Evolutionary conservation across 30 jellyfish, hydroid and myxozoan species (phyloP).

Genomic region (Hydractinia symbiolongicarpus): DNA sequence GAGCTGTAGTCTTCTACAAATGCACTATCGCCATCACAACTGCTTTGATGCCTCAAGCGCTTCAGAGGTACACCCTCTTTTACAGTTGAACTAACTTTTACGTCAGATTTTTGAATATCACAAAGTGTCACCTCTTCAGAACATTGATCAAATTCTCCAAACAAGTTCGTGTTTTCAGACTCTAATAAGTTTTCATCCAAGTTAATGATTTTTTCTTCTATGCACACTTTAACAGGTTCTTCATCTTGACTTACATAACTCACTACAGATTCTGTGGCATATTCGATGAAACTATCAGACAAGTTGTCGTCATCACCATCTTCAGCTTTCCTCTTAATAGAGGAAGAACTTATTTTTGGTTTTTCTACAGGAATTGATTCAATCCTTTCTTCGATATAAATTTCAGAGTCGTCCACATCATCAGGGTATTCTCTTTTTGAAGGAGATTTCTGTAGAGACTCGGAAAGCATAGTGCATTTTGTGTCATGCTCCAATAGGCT

Average conservation of each 20-base stretch:
- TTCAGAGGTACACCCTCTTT: background rate
- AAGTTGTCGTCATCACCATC: background rate
- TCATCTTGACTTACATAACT: background rate
- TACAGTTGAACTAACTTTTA: background rate
- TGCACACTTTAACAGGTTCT: background rate
- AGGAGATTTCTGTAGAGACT: background rate
- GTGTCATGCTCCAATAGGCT: background rate
- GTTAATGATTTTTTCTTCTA: background rate
- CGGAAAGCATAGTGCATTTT: background rate
- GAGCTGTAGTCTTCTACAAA: slow-evolving; percentile 25
- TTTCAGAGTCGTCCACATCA: background rate
- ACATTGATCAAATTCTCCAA: background rate
- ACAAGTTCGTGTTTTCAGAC: background rate
- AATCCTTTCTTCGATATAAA: background rate
- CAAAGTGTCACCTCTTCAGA: background rate
- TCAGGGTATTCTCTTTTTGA: background rate
- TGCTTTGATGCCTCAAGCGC: slow-evolving; percentile 15
- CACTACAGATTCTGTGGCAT: background rate
- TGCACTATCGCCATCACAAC: slow-evolving; percentile 26
- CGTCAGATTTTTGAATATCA: background rate
- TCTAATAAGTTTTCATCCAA: background rate
- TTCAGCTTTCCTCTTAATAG: no score
- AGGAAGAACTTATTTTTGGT: background rate
- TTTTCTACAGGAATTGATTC: background rate
- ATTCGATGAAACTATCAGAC: background rate